phyloP scores from a whole-genome alignment of 2,113 vertebrate species.

The Chroicocephalus ridibundus region DNA sequence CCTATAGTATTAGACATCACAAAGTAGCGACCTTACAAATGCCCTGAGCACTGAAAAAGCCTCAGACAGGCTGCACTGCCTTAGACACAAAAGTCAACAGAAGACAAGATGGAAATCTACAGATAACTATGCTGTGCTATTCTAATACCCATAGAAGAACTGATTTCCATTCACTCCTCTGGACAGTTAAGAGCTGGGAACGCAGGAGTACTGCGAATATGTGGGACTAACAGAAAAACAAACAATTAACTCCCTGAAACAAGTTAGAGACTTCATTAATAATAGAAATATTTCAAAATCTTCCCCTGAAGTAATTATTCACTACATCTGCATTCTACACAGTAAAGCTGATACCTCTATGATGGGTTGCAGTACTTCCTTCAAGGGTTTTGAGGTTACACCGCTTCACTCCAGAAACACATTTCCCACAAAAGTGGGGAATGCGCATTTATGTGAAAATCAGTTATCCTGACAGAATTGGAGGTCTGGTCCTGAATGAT shows the following conservation, averaged over 20 bases:
- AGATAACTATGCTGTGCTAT: background rate
- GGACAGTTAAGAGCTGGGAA: background rate
- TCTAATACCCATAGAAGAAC: background rate
- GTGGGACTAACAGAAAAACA: background rate
- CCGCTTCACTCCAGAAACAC: background rate
- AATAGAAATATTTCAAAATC: background rate
- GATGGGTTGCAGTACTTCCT: background rate
- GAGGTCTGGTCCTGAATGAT: slow-evolving; percentile 45
- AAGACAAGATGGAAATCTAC: background rate
- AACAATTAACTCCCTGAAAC: slow-evolving; percentile 13
- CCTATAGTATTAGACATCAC: background rate
- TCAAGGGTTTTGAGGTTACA: slow-evolving; percentile 13
- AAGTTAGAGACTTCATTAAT: background rate
- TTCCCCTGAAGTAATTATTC: slow-evolving; percentile 17
- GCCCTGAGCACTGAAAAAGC: background rate
- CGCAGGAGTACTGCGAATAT: background rate
- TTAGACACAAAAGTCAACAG: background rate
- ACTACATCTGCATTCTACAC: background rate
- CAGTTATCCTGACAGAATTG: slow-evolving; percentile 63
- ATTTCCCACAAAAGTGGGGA: slow-evolving; percentile 13
- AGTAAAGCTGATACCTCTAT: background rate
- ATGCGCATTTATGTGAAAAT: slow-evolving; percentile 58
- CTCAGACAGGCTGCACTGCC: background rate
- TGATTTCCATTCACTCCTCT: background rate
- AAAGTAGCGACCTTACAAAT: background rate